These are phyloP conservation scores for Gerris lacustris DNA, from an alignment of 2,888 invertebrate species.

Conservation along the genomic window DNA sequence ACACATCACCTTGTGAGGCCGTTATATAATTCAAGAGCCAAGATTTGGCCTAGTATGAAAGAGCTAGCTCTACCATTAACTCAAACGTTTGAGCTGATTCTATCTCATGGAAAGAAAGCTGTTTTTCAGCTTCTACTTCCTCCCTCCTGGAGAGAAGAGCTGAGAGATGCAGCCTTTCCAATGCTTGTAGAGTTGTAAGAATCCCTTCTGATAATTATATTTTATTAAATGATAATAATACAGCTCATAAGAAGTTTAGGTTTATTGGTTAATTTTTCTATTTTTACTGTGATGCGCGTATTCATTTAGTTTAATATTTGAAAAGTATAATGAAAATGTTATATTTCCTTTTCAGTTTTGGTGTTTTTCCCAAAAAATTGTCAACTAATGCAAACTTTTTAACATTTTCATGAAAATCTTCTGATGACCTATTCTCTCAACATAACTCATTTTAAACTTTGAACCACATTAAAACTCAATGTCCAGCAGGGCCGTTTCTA, in stretches of 20 bases:
- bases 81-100: conserved; percentile 69
- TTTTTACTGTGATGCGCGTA: conserved; percentile 2
- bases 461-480: too few relatives aligned
- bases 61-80: conserved; percentile 71
- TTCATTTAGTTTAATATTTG: not conserved
- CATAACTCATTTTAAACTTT: too few relatives aligned
- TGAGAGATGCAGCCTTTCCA: conserved; percentile 75
- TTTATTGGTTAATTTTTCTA: not conserved
- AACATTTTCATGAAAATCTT: too few relatives aligned
- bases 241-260: not conserved
- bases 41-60: conserved; percentile 41
- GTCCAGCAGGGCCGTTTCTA: too few relatives aligned
- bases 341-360: too few relatives aligned
- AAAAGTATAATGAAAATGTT: too few relatives aligned
- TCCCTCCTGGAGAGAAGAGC: conserved; percentile 74
- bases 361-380: too few relatives aligned
- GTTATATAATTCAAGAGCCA: conserved; percentile 55
- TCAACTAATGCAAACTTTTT: too few relatives aligned
- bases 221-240: not conserved
- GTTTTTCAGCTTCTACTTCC: conserved; percentile 78
- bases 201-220: not conserved
- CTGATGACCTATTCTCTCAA: too few relatives aligned
- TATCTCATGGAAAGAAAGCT: conserved; percentile 72
- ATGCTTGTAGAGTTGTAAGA: conserved; percentile 77
- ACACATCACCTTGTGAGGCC: conserved; percentile 64